Evolutionary conservation across 2,113 vertebrate genomes (phyloP).

Genomic region (Neopipo cinnamomea): DNA sequence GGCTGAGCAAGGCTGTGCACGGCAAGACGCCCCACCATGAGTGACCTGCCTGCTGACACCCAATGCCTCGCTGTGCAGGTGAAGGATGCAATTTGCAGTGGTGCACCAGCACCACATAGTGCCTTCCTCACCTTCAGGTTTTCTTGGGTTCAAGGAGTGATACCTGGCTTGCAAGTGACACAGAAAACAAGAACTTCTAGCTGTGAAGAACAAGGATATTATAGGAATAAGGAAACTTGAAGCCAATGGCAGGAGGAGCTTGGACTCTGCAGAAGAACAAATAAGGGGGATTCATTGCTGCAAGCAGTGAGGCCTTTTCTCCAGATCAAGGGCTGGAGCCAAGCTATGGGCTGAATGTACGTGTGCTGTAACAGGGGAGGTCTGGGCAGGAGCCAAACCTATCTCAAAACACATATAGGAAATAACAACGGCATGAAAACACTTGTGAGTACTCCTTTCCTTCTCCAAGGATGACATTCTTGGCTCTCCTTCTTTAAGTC

Average conservation of each 20-base stretch:
- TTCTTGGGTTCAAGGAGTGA: neutral
- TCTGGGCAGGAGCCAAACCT: neutral
- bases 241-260: neutral
- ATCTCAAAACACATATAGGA: neutral
- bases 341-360: neutral
- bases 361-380: neutral
- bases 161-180: neutral
- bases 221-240: neutral
- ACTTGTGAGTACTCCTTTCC: neutral
- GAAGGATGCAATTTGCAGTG: too few relatives aligned
- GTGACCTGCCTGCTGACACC: neutral
- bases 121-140: neutral
- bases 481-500: neutral
- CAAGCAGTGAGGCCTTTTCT: neutral
- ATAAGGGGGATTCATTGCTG: neutral
- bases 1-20: neutral
- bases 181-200: neutral
- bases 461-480: neutral
- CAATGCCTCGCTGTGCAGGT: neutral
- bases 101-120: accelerated
- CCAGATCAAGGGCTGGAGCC: neutral
- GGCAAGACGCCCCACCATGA: neutral
- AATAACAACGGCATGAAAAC: neutral
- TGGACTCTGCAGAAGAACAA: neutral
- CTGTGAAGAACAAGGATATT: neutral